Conservation (phyloP, 2,113 vertebrate species). For the Motacilla alba region DNA sequence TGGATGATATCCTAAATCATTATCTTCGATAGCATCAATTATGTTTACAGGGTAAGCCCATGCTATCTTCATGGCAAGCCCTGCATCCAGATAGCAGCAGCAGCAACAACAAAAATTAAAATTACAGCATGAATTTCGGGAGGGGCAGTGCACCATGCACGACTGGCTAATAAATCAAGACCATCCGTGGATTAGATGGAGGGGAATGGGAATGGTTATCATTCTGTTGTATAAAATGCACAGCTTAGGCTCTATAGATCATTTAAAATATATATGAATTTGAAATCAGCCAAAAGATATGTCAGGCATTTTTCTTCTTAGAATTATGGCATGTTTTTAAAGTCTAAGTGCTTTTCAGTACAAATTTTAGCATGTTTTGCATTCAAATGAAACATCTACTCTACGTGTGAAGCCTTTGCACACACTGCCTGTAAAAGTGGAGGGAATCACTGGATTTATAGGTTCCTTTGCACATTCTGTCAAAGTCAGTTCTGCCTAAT, state of each 20-base stretch:
- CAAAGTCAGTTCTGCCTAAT: constrained; percentile 28
- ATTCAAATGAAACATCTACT: background rate
- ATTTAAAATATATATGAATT: constrained; percentile 37
- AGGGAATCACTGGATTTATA: constrained; percentile 23
- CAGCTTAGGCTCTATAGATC: background rate
- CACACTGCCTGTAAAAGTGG: background rate
- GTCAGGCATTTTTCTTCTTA: constrained; percentile 8
- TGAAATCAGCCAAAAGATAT: constrained; percentile 41
- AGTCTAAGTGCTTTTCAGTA: constrained; percentile 24
- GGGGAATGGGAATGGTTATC: constrained; percentile 45
- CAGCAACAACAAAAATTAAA: constrained; percentile 36
- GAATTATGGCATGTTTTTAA: constrained; percentile 33
- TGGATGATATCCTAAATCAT: constrained; percentile 62
- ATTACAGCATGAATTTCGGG: constrained; percentile 21
- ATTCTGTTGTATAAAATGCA: constrained; percentile 29
- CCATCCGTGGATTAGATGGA: constrained; percentile 22
- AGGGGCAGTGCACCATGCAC: background rate
- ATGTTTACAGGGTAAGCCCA: constrained; percentile 35
- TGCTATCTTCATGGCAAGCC: constrained; percentile 8
- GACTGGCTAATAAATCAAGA: constrained; percentile 48
- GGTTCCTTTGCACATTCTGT: background rate
- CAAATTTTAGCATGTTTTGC: constrained; percentile 37
- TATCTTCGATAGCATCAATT: constrained; percentile 49
- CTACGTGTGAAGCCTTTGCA: background rate
- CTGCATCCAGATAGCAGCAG: background rate